Evolutionary conservation across 2,113 vertebrate species (phyloP), one percentile per base, ranked within the genome.

Genomic region (Neoarius graeffei): DNA sequence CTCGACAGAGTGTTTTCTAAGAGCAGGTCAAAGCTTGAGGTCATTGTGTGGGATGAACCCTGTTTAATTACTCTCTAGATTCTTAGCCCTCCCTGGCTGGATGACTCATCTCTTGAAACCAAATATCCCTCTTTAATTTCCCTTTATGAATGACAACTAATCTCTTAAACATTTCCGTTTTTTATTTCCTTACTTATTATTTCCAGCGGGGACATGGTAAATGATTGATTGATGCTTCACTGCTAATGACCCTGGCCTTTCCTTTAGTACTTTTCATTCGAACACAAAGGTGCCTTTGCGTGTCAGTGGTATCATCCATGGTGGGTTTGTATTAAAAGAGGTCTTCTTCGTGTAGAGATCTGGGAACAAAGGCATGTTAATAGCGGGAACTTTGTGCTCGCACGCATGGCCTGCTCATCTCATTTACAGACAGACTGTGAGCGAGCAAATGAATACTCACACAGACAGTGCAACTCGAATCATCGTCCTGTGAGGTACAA

Each of bases 331-430:
- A 59, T 27, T 50, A 27, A n/a, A 76, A 60, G 27, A 62, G 14
- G 35, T 42, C 48, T 13, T 60, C 64, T 73, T 50, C 8, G 27
- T 82, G 57, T n/a, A 50, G 5, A 73, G 66, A 87, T 57, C 64
- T 42, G 11, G 5, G 81, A 59, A 69, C 60, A 69, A 81, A 86
- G n/a, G 74, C 42, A 5, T 50, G 85, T 67, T 86, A 89, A 89
- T 91, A 89, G 85, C 56, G 56, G 88, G 54, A 89, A 59, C 84
- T 85, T 89, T 88, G 89, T 89, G 90, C 87, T 90, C 91, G 87
- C 64, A 81, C 86, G 85, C 82, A 88, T 79, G 84, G 83, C 62
- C 20, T 87, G 56, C 79, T 86, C 30, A 83, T 91, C 88, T 91
- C 86, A 87, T 81, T 89, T 90, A 69, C 88, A 90, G 81, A 85